These are phyloP conservation scores for Ctenosaura bakeri DNA, from an alignment of 2,797 vertebrate genomes.

Conservation along the genomic window DNA sequence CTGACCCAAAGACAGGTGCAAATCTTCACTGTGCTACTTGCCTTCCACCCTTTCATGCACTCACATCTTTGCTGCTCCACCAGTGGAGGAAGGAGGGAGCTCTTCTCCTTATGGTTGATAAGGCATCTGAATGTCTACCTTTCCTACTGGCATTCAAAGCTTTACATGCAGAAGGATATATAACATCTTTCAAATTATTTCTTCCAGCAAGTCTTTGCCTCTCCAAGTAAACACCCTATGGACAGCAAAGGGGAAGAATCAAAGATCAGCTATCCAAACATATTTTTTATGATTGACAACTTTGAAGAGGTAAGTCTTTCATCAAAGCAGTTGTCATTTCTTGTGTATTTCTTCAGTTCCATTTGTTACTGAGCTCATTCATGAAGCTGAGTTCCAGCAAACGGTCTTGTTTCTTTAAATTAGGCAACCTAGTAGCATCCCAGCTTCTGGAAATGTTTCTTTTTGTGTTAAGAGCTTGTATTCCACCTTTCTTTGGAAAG, in stretches of 20 bases:
- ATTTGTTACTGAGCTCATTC: neutral
- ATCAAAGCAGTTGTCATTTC: constrained; percentile 4
- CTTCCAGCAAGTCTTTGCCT: constrained; percentile 95
- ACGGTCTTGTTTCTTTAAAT: neutral
- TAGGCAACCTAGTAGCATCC: neutral
- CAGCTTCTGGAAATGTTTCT: neutral
- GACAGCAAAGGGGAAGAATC: constrained; percentile 99
- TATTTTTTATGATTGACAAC: constrained; percentile 99
- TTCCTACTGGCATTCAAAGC: neutral
- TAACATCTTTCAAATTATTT: neutral
- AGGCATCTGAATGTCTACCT: neutral
- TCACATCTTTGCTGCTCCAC: neutral
- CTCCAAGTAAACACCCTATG: constrained; percentile 98
- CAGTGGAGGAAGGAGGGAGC: no score
- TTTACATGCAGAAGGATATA: neutral
- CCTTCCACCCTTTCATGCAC: neutral
- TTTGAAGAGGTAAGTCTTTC: constrained; percentile 92
- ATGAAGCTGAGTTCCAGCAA: neutral
- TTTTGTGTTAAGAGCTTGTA: neutral
- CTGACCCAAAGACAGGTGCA: neutral
- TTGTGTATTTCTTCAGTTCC: neutral
- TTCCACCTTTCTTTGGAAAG: neutral
- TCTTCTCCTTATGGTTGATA: neutral
- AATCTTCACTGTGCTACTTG: neutral
- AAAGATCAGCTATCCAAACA: constrained; percentile 99